Evolutionary conservation across 1,140 invertebrate genomes (phyloP).

Genomic region (Drosophila nigromelanica): DNA sequence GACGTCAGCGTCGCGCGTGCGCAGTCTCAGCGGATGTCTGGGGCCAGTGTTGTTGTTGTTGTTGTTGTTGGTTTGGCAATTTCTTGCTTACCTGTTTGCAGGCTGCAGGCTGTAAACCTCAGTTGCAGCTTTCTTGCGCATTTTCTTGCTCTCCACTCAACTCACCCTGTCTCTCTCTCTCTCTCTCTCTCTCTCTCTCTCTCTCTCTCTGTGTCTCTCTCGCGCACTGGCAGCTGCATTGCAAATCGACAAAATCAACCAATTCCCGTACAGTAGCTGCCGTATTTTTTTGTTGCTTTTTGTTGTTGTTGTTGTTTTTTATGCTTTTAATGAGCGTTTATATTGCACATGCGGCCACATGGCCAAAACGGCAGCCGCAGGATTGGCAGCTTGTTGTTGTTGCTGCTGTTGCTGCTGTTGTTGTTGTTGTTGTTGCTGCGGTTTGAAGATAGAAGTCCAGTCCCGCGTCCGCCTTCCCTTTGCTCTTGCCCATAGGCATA

Average conservation of each 20-base stretch:
- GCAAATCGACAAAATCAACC: slow-evolving; percentile 76
- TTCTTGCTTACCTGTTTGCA: slow-evolving; percentile 73
- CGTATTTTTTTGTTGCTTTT: slow-evolving; percentile 63
- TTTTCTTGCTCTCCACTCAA: slow-evolving; percentile 33
- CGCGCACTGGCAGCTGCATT: slow-evolving; percentile 8
- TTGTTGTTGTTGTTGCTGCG: slow-evolving; percentile 14
- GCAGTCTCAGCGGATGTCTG: slow-evolving; percentile 71
- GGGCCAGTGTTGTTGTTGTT: slow-evolving; percentile 36
- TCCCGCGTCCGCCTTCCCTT: neutral
- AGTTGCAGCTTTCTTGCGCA: slow-evolving; percentile 60
- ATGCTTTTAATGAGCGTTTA: slow-evolving; percentile 81
- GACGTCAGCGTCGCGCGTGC: slow-evolving; percentile 66
- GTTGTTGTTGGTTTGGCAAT: slow-evolving; percentile 38
- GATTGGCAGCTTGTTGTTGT: slow-evolving; percentile 10
- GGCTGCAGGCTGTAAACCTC: slow-evolving; percentile 45
- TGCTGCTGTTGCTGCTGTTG: slow-evolving; percentile 1
- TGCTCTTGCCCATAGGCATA: no score
- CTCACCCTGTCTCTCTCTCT: slow-evolving; percentile 4
- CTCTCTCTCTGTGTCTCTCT: neutral
- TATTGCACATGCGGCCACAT: slow-evolving; percentile 53
- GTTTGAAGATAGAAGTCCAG: neutral
- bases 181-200: neutral
- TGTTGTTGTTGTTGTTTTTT: slow-evolving; percentile 63
- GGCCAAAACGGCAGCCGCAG: slow-evolving; percentile 7
- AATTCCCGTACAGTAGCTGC: slow-evolving; percentile 78